Base-by-base conservation (phyloP, 2,888 invertebrate species). In the Pachydiplax longipennis region DNA sequence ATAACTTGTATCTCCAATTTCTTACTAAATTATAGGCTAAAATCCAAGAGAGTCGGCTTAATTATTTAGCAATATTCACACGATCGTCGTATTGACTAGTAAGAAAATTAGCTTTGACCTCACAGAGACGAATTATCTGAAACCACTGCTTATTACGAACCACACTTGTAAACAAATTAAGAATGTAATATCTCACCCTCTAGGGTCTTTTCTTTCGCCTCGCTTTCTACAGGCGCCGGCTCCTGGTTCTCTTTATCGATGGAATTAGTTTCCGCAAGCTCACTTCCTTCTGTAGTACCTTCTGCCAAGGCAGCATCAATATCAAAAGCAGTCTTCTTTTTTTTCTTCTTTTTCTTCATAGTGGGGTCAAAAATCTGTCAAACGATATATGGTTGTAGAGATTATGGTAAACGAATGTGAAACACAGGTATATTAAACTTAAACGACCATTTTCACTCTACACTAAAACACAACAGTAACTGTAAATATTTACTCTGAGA, bases 251-350 rank as follows among this genome's bases (percentile, higher is more conserved):
- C 95, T 92, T 95, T 94, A 92, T 95, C 94, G 0, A 93, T 94
- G 18, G 92, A 94, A 92, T 95, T 94, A 93, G 95, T 95, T 93
- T 96, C 96, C 93, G 95, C 94, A 92, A 94, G 94, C 93, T 96
- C 96, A 92, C 93, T 37, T 92, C 95, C 95, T 31, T 92, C 93
- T 40, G 93, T 92, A 92, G 95, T 95, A 90, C 95, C 95, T 92
- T 95, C 96, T 31, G 96, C 97, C 92, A 97, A 94, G 81, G 97
- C 97, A 58, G 98, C 97, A 94, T 98, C 98, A 92, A 98, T 95
- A 94, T 98, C 98, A 93, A 99, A 98, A 53, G 97, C 96, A 93
- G 97, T 98, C 97, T 98, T 98, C 95, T 98, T 99, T 95, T 98
- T 99, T 94, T 98, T 98, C 94, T 98, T 99, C 95, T 98, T 98